Base-by-base conservation (phyloP, 1,140 invertebrate genomes). In the Philopotamus ludificatus region DNA sequence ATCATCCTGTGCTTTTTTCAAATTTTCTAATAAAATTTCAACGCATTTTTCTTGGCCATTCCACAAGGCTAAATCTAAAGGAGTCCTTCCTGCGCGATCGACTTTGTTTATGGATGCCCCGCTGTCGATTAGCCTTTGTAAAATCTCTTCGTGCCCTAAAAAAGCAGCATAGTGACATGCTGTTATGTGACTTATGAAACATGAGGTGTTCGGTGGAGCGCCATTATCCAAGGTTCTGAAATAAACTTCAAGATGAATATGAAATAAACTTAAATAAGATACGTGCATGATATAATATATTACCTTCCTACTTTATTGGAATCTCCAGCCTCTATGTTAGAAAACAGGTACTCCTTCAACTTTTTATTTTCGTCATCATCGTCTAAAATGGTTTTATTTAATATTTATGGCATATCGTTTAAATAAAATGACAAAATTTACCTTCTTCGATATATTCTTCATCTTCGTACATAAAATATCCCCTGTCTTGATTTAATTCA, bases 161-260 rank as follows among this genome's bases (percentile, higher is more conserved):
- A 77, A 76, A 0, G 79, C 78, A 8, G 73, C 71, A 15, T 77
- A 50, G 67, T 82, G 81, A 55, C 77, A 76, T 0, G 78, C 79
- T 2, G 81, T 79, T 1, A 81, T 75, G 21, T 75, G 66, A 51
- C 71, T 74, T 18, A 74, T 47, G 1, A 77, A 74, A 58, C 82
- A 82, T 47, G 78, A 80, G n/a, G 81, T 78, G 57, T 81, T 79
- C 0, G 76, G 73, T 51, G 75, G 78, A 0, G 81, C 81, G 0
- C 80, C 80, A 0, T 72, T 71, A 49, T 77, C 74, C 1, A 82
- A 69, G 1, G 77, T 65, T 64, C 81, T 83, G 63, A 10, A 72
- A 65, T n/a, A n/a, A n/a, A n/a, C n/a, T n/a, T n/a, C 44, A 15
- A 16, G 44, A 47, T 16, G 12, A 39, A 39, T 39, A 41, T 41